Percentiles rank a stretch among this genome's conserved stretches.
These are phyloP conservation scores for Apotomis capreana DNA, from an alignment of 2,888 invertebrate genomes.

Conservation along the genomic window DNA sequence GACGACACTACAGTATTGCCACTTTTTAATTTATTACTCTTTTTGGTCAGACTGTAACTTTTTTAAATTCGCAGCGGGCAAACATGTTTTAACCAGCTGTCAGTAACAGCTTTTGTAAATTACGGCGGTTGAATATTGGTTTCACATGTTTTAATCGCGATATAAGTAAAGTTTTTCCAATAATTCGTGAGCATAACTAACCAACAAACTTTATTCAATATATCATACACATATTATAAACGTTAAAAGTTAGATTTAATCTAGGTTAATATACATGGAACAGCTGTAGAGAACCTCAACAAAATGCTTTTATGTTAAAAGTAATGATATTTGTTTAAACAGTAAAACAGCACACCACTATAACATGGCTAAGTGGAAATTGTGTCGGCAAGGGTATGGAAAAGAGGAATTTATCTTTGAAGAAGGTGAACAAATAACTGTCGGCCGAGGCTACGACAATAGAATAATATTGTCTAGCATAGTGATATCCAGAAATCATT, in stretches of 20 bases:
- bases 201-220: background rate
- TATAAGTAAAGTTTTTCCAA: background rate
- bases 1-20: too few relatives aligned
- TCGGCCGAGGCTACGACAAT: slow-evolving; percentile 68
- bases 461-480: slow-evolving; percentile 66
- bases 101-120: slow-evolving; percentile 10
- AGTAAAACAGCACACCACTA: background rate
- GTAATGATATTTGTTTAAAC: slow-evolving; percentile 1
- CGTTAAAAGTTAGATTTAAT: background rate
- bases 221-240: background rate
- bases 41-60: too few relatives aligned
- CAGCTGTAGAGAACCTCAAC: slow-evolving; percentile 10
- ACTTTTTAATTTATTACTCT: too few relatives aligned
- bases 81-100: too few relatives aligned
- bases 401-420: slow-evolving; percentile 61
- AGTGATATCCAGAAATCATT: slow-evolving; percentile 74
- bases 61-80: too few relatives aligned
- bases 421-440: slow-evolving; percentile 67
- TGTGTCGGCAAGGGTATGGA: slow-evolving; percentile 64
- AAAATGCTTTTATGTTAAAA: slow-evolving; percentile 9
- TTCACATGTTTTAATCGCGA: background rate
- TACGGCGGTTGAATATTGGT: slow-evolving; percentile 10
- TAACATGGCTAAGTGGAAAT: slow-evolving; percentile 72
- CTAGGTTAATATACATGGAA: background rate
- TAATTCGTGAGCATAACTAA: background rate